Evolutionary conservation across 92 coral and sea anemone species (phyloP).

Genomic region (Epizoanthus fatuus): DNA sequence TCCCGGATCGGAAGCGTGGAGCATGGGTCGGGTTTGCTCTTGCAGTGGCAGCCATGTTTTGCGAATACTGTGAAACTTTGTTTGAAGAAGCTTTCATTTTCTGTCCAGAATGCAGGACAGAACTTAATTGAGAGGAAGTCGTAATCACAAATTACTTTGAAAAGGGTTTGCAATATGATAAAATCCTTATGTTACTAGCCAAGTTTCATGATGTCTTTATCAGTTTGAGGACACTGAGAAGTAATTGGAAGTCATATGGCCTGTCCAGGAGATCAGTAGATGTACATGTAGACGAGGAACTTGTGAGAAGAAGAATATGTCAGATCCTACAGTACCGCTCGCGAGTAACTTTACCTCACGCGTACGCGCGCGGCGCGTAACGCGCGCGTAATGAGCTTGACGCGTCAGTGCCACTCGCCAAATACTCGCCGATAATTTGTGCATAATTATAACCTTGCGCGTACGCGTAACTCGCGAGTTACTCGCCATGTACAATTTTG

Average conservation of each 20-base stretch:
- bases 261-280: conserved; percentile 1
- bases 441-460: too few species aligned
- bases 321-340: too few species aligned
- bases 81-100: background rate
- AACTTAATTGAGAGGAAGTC: conserved; percentile 3
- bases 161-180: background rate
- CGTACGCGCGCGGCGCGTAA: too few species aligned
- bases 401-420: too few species aligned
- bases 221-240: background rate
- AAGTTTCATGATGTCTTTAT: background rate
- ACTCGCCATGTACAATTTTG: too few species aligned
- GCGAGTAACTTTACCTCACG: too few species aligned
- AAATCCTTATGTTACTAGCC: background rate
- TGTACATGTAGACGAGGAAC: background rate
- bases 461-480: too few species aligned
- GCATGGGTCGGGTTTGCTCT: too few species aligned
- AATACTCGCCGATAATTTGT: too few species aligned
- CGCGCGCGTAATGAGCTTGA: too few species aligned
- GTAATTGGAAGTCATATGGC: background rate
- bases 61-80: background rate
- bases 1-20: too few species aligned
- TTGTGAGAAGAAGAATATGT: background rate
- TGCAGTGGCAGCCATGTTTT: too few species aligned
- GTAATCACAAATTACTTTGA: background rate
- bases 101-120: background rate